A percentile compares a stretch with the other conserved stretches of the same genome.
phyloP scores from a whole-genome alignment of 2,113 vertebrate species.

The Spermophilus dauricus region DNA sequence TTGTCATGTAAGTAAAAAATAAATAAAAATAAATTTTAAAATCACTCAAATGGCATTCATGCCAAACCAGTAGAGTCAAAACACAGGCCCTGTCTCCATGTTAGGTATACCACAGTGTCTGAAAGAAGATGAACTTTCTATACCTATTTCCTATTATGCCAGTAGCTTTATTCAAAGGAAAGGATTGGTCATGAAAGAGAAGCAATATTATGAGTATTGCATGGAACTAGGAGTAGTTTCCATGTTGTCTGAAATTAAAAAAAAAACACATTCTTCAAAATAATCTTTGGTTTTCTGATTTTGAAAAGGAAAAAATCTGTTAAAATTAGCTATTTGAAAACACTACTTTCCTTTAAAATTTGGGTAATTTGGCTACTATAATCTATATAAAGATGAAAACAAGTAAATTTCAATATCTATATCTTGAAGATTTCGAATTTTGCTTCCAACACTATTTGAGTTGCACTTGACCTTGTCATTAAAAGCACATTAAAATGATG shows the following conservation, averaged over 20 bases:
- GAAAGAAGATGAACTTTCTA: not conserved
- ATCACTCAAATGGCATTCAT: not conserved
- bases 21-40: not conserved
- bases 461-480: conserved; percentile 27
- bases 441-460: not conserved
- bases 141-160: not conserved
- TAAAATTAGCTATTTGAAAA: not conserved
- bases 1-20: no score
- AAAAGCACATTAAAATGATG: not conserved
- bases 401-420: not conserved
- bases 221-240: not conserved
- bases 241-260: not conserved
- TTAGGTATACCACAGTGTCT: not conserved
- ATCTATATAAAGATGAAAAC: not conserved
- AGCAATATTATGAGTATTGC: no score
- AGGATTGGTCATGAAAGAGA: no score
- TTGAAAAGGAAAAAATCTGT: not conserved
- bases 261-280: not conserved
- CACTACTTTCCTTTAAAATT: not conserved
- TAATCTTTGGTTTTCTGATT: not conserved
- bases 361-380: not conserved
- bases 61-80: not conserved
- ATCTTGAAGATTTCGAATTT: conserved; percentile 51
- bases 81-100: not conserved
- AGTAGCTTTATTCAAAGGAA: not conserved